Evolutionary conservation across 2,888 invertebrate genomes (phyloP).

Genomic region (Linnaemya tessellans): DNA sequence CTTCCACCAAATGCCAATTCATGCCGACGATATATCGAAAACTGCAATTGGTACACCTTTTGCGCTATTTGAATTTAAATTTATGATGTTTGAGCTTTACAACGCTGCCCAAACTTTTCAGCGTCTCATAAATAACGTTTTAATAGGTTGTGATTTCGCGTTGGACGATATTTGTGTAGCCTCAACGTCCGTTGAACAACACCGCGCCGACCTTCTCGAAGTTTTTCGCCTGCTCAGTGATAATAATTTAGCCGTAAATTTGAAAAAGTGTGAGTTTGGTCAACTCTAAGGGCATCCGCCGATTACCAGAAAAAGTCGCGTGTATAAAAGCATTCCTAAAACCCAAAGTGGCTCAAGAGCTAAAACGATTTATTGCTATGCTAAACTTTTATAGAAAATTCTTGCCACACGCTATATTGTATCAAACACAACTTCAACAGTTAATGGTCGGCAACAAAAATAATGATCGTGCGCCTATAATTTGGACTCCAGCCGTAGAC

Average conservation of each 20-base stretch:
- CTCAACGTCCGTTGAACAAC: conserved; percentile 58
- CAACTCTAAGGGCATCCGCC: no score
- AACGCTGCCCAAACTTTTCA: conserved; percentile 67
- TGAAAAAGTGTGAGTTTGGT: not conserved
- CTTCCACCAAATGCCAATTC: conserved; percentile 31
- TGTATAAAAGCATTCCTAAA: no score
- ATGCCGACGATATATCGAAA: conserved; percentile 27
- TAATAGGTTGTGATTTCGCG: conserved; percentile 36
- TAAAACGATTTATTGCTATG: no score
- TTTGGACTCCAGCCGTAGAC: conserved; percentile 43
- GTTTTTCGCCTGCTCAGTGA: conserved; percentile 50
- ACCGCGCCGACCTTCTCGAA: conserved; percentile 56
- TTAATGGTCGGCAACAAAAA: no score
- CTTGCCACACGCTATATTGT: no score
- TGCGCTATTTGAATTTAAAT: not conserved
- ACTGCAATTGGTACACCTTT: not conserved
- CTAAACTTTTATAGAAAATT: no score
- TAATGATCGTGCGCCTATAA: conserved; percentile 52
- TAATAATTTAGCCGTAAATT: conserved; percentile 23
- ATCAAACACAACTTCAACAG: no score
- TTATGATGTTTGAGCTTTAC: conserved; percentile 49
- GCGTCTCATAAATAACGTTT: conserved; percentile 56
- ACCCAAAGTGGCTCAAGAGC: no score
- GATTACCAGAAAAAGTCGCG: conserved; percentile 65
- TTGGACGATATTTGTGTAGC: conserved; percentile 66